A percentile compares a stretch with the other conserved stretches of the same genome.
These are phyloP conservation scores for Gasteruption jaculator DNA, from an alignment of 2,888 invertebrate species.

Conservation along the genomic window DNA sequence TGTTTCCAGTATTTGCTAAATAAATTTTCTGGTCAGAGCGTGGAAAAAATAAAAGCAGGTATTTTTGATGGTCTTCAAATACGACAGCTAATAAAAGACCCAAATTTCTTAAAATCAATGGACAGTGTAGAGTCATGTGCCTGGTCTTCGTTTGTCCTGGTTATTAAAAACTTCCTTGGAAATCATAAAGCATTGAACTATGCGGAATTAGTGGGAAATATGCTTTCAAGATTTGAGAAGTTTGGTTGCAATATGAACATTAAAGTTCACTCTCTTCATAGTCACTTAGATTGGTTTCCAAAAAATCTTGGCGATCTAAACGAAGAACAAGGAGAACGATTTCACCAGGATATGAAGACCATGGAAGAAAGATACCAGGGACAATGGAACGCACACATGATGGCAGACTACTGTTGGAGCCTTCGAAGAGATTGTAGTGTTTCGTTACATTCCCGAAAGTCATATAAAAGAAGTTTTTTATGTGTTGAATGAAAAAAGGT, in stretches of 20 bases:
- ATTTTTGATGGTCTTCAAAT: constrained; percentile 28
- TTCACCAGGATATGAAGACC: constrained; percentile 37
- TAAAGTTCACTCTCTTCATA: constrained; percentile 38
- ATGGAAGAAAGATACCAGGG: constrained; percentile 41
- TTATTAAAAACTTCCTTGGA: constrained; percentile 22
- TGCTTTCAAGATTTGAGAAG: constrained; percentile 23
- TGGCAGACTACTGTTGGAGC: constrained; percentile 39
- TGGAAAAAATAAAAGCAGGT: constrained; percentile 26
- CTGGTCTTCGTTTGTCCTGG: constrained; percentile 19
- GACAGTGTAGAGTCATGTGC: constrained; percentile 18
- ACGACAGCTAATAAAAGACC: constrained; percentile 22
- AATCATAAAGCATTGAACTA: constrained; percentile 23
- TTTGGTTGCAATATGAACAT: constrained; percentile 29
- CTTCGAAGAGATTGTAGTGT: constrained; percentile 14
- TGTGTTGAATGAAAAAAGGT: background rate
- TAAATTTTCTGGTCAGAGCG: constrained; percentile 19
- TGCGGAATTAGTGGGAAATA: constrained; percentile 22
- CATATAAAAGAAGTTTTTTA: background rate
- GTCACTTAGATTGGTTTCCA: constrained; percentile 36
- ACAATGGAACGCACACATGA: constrained; percentile 24
- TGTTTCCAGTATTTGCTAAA: constrained; percentile 23
- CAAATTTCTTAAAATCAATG: constrained; percentile 22
- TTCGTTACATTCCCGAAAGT: constrained; percentile 14
- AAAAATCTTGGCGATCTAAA: constrained; percentile 36
- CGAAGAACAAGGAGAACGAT: constrained; percentile 40